Conservation (phyloP, 2,888 invertebrate species). For the Apoda limacodes region DNA sequence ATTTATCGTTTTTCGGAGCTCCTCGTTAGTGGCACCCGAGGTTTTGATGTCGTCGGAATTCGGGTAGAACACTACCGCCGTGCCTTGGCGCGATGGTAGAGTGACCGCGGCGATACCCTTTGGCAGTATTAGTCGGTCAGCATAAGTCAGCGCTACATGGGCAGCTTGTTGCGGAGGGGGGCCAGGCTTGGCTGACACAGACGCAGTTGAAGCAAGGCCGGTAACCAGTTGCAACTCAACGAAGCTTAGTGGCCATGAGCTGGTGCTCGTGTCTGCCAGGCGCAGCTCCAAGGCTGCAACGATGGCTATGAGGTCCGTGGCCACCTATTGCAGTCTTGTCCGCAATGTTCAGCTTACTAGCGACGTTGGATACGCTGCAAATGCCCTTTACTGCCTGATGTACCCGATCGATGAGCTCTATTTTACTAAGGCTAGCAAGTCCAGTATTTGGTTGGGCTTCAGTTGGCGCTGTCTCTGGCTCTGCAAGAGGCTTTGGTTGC, state of each 20-base stretch:
- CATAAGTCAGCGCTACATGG: background rate
- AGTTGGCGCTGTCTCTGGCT: too few species aligned
- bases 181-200: background rate
- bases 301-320: background rate
- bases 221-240: background rate
- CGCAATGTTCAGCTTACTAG: conserved; percentile 9
- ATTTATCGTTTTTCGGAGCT: too few species aligned
- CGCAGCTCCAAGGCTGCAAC: too few species aligned
- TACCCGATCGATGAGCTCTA: too few species aligned
- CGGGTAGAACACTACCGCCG: conserved; percentile 13
- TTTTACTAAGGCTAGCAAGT: background rate
- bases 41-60: background rate
- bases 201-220: too few species aligned
- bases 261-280: too few species aligned
- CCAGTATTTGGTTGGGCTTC: too few species aligned
- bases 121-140: background rate
- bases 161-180: background rate
- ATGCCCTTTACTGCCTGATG: too few species aligned
- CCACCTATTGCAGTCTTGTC: background rate
- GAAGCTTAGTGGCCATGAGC: background rate
- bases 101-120: background rate
- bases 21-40: background rate
- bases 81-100: conserved; percentile 2
- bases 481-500: too few species aligned
- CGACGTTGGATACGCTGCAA: too few species aligned